A percentile compares a stretch with the other conserved stretches of the same genome.
These are phyloP conservation scores for Rattus rattus DNA, from an alignment of 2,113 vertebrate genomes.

Conservation along the genomic window DNA sequence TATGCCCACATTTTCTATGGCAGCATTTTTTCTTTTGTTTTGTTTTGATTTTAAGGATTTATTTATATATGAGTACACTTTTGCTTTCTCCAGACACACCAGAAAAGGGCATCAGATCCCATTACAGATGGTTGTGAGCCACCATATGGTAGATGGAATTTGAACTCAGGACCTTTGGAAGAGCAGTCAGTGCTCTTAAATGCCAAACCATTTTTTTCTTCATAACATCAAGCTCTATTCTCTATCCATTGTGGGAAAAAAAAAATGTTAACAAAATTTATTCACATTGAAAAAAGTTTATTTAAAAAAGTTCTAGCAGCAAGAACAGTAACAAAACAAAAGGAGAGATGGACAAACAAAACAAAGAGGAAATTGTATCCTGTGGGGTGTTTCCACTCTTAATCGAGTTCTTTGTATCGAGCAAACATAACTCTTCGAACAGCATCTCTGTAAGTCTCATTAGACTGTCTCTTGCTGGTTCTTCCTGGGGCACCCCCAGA, in stretches of 20 bases:
- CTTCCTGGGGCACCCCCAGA: conserved; percentile 88
- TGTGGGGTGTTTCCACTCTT: conserved; percentile 70
- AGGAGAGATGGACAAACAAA: conserved; percentile 84
- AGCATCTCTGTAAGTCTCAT: conserved; percentile 94
- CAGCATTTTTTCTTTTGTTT: background rate
- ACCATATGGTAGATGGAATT: too few species aligned
- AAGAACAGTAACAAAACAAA: conserved; percentile 89
- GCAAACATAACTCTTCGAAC: conserved; percentile 98
- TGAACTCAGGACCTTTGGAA: too few species aligned
- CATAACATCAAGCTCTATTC: background rate
- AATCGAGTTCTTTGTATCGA: conserved; percentile 97
- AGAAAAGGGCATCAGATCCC: too few species aligned
- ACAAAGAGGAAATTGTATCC: conserved; percentile 60
- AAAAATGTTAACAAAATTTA: conserved; percentile 53
- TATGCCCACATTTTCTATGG: background rate
- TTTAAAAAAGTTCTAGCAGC: conserved; percentile 89
- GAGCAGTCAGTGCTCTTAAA: too few species aligned
- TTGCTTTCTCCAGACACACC: too few species aligned
- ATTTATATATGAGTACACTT: too few species aligned
- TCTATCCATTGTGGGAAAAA: background rate
- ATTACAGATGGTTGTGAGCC: too few species aligned
- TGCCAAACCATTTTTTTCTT: background rate
- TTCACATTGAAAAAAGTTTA: conserved; percentile 84
- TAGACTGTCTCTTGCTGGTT: conserved; percentile 88
- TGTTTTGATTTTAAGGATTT: too few species aligned